Evolutionary conservation across 2,113 vertebrate genomes (phyloP).

Genomic region (Hippocampus barbouri): DNA sequence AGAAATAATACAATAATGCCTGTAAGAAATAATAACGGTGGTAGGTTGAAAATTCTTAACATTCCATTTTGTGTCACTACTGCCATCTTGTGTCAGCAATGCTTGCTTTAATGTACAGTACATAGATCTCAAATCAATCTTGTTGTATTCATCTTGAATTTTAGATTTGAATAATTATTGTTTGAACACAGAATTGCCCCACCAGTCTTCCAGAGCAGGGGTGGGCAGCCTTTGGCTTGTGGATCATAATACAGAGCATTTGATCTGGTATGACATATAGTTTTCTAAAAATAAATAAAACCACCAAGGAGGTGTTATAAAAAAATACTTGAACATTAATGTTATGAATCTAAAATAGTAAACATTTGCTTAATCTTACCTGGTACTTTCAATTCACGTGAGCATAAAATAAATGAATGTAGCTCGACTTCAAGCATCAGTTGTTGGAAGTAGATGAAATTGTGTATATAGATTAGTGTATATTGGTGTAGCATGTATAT

Average conservation of each 20-base stretch:
- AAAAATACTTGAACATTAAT: not conserved
- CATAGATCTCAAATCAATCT: conserved; percentile 24
- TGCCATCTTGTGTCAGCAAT: conserved; percentile 24
- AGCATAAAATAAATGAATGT: conserved; percentile 47
- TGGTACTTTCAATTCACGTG: conserved; percentile 1
- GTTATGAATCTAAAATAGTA: not conserved
- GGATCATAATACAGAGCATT: not conserved
- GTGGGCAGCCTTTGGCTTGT: conserved; percentile 26
- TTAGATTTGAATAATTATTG: conserved; percentile 23
- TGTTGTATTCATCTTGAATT: conserved; percentile 22
- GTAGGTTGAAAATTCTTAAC: conserved; percentile 31
- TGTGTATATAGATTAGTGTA: conserved; percentile 81
- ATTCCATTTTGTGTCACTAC: conserved; percentile 36
- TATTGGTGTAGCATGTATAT: conserved; percentile 73
- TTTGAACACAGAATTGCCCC: not conserved
- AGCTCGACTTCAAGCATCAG: conserved; percentile 64
- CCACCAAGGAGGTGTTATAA: not conserved
- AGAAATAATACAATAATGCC: conserved; percentile 28
- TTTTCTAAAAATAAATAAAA: not conserved
- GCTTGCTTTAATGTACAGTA: conserved; percentile 42
- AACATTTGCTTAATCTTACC: not conserved
- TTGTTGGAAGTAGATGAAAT: conserved; percentile 24
- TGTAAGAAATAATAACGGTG: not conserved
- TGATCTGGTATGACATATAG: not conserved
- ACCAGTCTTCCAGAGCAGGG: not conserved